Evolutionary conservation across 2,113 vertebrate species (phyloP), one percentile per base, ranked within the genome.

Genomic region (Mobula birostris): DNA sequence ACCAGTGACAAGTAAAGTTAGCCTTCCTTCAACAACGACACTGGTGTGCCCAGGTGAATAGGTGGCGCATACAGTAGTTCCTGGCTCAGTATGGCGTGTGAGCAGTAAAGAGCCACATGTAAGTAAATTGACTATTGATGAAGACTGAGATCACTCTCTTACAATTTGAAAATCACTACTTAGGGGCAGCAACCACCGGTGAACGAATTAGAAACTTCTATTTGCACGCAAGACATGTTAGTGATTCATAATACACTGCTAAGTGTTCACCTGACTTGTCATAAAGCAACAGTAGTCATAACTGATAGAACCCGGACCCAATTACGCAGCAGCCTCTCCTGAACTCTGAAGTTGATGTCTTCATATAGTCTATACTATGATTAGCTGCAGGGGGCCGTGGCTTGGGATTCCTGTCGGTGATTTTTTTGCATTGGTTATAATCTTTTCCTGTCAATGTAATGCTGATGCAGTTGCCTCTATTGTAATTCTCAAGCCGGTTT

Each of bases 231-330:
- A 88, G n/a, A 88, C 56, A 66, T 88, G 58, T 32, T 88, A 63
- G 29, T 2, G 56, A 56, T 88, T 63, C 61, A 88, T 88, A 88
- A 63, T 88, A 27, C 61, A 27, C 15, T 27, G 61, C 29, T 88
- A 88, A 88, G 58, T 63, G 58, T 27, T 88, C 61, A 88, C 58
- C 85, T 88, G 58, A 27, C 85, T 88, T 88, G 85, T 66, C 85
- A 88, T 63, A 66, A 63, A 66, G 56, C 85, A 63, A 63, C 24
- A n/a, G 29, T 11, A 63, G 85, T 88, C 58, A 66, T 63, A n/a
- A n/a, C 85, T 88, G 85, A 88, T 63, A 14, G 58, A 88, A 29
- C 9, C 85, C 61, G 48, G 80, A 40, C 19, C 56, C 19, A 56
- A 40, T 63, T 87, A 63, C 15, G 29, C 61, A 88, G 29, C 27